Evolutionary conservation across 1,140 invertebrate species (phyloP), one percentile per base, ranked within the genome.

Genomic region (Conus betulinus): DNA sequence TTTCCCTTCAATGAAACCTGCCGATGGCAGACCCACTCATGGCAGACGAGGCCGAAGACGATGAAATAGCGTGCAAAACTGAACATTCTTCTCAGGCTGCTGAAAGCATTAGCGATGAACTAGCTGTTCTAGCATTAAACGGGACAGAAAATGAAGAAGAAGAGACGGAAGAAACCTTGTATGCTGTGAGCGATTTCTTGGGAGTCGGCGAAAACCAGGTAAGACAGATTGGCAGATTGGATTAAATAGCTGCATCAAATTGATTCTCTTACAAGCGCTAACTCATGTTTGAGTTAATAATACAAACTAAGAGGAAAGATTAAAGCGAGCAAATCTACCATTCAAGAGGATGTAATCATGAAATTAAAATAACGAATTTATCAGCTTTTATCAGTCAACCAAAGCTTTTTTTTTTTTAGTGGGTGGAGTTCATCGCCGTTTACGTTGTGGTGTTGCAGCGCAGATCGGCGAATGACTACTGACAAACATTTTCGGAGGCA

Each of bases 131-230:
- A 20, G 76, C 74, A 25, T 13, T 87, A 53, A 78, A 87, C 71
- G 85, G 71, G 11, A 23, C 13, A 78, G 85, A 87, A 25, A 57
- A 87, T 87, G 85, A 23, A 0, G 55, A 78, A 55, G 51, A 71
- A 71, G 67, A 71, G 67, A 71, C 71, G 51, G 85, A 87, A 27
- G 85, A 87, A 27, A 78, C 79, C 25, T 10, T 87, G 71, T 87
- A 87, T 71, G 85, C 85, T 27, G 74, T 55, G 17, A n/a, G 51
- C 39, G 74, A 87, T 79, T 87, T 25, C 53, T 6, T 57, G 23
- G 74, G 85, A 1, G 53, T 78, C 13, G 85, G 85, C 13, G 74
- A 87, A 76, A 51, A 87, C 51, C 85, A 87, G 85, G 85, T 87
- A 27, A 74, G 57, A 71, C 13, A 71, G 67, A n/a, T 71, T 23